Evolutionary conservation across 2,113 vertebrate species (phyloP).

Genomic region (Tetraodon nigroviridis): DNA sequence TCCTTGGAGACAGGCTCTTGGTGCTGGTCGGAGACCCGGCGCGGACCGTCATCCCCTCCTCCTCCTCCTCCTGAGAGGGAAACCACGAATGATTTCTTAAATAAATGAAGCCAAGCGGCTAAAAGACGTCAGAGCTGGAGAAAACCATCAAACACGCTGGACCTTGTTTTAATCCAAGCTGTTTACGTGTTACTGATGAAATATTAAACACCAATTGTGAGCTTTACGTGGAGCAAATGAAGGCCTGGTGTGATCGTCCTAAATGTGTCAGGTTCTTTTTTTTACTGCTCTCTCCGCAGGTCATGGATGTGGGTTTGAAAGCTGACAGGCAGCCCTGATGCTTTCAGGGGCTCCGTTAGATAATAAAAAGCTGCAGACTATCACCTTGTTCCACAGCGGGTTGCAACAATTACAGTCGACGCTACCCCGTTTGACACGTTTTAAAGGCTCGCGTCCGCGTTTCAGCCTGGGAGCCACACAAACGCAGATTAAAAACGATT

Average conservation of each 20-base stretch:
- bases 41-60: constrained; percentile 61
- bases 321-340: no score
- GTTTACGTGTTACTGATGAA: no score
- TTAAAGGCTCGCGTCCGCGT: neutral
- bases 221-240: no score
- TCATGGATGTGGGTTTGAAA: no score
- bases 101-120: neutral
- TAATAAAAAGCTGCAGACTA: neutral
- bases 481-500: constrained; percentile 11
- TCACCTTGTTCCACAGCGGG: neutral
- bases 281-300: no score
- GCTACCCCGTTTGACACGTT: constrained; percentile 1
- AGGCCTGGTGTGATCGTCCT: no score
- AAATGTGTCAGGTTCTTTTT: no score
- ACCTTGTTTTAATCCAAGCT: no score
- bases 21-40: constrained; percentile 78
- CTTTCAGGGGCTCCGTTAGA: no score
- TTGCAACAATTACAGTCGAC: neutral
- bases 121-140: no score
- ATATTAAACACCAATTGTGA: no score
- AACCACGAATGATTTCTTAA: neutral
- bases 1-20: constrained; percentile 78
- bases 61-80: constrained; percentile 67
- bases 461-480: constrained; percentile 13
- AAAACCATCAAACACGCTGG: no score